Percentiles rank a stretch among this genome's conserved stretches.
Evolutionary conservation across 2,888 invertebrate genomes (phyloP).

Genomic region (Coelinius sp.): DNA sequence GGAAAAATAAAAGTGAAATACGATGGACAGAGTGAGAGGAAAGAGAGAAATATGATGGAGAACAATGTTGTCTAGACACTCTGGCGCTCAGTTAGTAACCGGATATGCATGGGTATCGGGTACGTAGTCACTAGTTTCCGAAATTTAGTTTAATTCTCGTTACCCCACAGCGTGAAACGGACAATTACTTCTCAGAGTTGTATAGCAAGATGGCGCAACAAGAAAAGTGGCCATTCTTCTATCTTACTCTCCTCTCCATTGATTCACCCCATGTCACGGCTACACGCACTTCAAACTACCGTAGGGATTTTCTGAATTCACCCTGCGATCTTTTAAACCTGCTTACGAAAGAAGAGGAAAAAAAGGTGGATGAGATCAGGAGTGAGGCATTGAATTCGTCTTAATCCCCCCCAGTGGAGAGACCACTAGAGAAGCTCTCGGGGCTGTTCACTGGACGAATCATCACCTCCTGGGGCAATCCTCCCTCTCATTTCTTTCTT

Average conservation of each 20-base stretch:
- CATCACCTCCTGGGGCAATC: not conserved
- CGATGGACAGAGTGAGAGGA: not conserved
- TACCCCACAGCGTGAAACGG: not conserved
- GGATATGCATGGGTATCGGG: conserved; percentile 15
- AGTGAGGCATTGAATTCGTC: conserved; percentile 39
- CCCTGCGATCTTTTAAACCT: conserved; percentile 35
- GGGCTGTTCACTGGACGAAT: conserved; percentile 27
- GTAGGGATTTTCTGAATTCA: conserved; percentile 30
- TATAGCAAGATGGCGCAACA: not conserved
- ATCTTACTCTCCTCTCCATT: conserved; percentile 10
- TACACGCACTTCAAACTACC: conserved; percentile 6
- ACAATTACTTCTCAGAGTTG: conserved; percentile 12
- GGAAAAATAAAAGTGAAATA: conserved; percentile 17
- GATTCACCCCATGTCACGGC: conserved; percentile 23
- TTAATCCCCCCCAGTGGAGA: conserved; percentile 42
- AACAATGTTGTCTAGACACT: conserved; percentile 20
- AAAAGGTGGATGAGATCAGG: conserved; percentile 26
- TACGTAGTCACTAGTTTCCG: not conserved
- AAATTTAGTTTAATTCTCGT: not conserved
- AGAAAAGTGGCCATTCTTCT: not conserved
- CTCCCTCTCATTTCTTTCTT: not conserved
- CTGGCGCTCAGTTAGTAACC: conserved; percentile 16
- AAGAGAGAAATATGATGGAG: conserved; percentile 1
- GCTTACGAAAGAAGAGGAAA: conserved; percentile 35
- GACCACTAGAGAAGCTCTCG: conserved; percentile 32